Percentiles rank a stretch among this genome's conserved stretches.
phyloP scores from a whole-genome alignment of 35 echinoderm and acorn worm species.

The Holothuria glaberrima region DNA sequence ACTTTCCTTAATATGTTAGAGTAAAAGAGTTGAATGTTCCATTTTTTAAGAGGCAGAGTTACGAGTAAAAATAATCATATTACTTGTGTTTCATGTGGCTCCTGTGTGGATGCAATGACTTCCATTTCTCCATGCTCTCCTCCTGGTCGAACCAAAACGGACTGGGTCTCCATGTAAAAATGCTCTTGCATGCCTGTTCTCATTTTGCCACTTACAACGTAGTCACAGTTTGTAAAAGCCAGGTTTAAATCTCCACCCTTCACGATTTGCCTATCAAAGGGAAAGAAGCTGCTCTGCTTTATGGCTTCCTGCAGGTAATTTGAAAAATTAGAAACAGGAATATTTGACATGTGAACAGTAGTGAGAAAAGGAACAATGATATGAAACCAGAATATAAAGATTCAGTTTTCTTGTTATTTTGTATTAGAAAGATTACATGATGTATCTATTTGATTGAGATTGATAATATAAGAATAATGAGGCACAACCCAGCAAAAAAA shows the following conservation, averaged over 20 bases:
- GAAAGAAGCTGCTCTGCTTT: constrained; percentile 52
- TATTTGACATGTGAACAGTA: too few species aligned
- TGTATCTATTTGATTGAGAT: background rate
- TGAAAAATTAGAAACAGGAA: too few species aligned
- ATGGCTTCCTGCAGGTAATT: constrained; percentile 73
- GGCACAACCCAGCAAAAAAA: too few species aligned
- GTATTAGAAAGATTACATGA: too few species aligned
- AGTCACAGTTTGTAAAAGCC: constrained; percentile 37
- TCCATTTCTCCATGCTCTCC: constrained; percentile 39
- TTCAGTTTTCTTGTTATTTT: too few species aligned
- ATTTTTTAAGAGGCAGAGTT: background rate
- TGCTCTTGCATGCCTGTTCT: constrained; percentile 38
- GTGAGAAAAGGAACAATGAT: too few species aligned
- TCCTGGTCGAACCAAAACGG: background rate
- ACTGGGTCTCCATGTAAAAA: constrained; percentile 55
- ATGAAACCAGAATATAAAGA: too few species aligned
- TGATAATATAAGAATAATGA: too few species aligned
- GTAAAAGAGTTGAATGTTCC: too few species aligned
- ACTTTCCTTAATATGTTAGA: too few species aligned
- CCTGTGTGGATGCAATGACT: constrained; percentile 31
- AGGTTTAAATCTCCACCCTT: background rate
- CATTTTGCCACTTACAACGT: constrained; percentile 26
- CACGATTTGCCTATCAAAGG: background rate
- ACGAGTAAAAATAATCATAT: background rate
- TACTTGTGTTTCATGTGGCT: constrained; percentile 7